phyloP scores from a whole-genome alignment of 1,140 invertebrate genomes.

The Ceratosolen fusciceps region DNA sequence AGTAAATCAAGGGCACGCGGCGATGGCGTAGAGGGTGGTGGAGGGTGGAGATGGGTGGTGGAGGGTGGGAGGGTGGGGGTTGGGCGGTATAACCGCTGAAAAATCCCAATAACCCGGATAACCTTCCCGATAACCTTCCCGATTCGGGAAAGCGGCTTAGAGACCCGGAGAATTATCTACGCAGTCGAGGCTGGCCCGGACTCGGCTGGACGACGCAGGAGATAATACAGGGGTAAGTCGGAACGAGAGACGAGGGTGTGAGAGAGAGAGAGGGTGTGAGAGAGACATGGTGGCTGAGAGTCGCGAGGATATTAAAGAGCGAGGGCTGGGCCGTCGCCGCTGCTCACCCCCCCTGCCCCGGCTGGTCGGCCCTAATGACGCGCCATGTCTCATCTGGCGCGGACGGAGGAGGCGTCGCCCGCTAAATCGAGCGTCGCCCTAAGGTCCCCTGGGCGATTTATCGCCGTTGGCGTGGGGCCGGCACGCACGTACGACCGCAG shows the following conservation, averaged over 20 bases:
- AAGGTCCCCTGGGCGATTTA: constrained; percentile 31
- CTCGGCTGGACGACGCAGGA: too few relatives aligned
- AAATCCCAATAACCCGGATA: too few relatives aligned
- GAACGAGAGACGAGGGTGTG: not conserved
- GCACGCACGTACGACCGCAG: constrained; percentile 5
- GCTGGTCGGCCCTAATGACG: constrained; percentile 17
- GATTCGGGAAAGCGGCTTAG: not conserved
- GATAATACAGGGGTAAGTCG: too few relatives aligned
- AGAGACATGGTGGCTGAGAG: not conserved
- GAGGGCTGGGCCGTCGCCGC: not conserved
- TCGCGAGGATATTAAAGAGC: constrained; percentile 10
- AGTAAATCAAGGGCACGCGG: constrained; percentile 1
- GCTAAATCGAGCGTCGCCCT: constrained; percentile 22
- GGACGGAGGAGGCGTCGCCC: constrained; percentile 18
- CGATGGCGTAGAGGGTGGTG: too few relatives aligned
- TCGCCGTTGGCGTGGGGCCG: not conserved
- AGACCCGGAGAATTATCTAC: not conserved
- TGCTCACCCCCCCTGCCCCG: constrained; percentile 22
- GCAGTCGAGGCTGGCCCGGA: too few relatives aligned
- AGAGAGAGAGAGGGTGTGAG: not conserved
- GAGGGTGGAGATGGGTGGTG: too few relatives aligned
- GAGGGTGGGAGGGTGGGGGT: too few relatives aligned
- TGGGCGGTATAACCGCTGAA: constrained; percentile 6
- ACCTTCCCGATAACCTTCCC: too few relatives aligned
- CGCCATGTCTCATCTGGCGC: constrained; percentile 37